Evolutionary conservation across 2,888 invertebrate genomes (phyloP).

Genomic region (Euproctis similis): DNA sequence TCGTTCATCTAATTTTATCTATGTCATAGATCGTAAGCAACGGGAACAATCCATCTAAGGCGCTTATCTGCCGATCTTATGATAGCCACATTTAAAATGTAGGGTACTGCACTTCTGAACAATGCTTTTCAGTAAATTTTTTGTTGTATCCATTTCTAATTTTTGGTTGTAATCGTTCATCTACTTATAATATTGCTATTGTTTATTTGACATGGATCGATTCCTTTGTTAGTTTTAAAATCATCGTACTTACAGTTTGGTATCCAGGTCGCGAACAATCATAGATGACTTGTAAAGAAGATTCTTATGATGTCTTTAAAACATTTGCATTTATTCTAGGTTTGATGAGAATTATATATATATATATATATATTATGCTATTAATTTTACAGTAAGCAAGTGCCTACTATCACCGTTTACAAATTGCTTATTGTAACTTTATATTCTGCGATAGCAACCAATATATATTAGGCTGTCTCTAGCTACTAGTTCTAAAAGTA

Average conservation of each 20-base stretch:
- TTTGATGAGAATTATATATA: no score
- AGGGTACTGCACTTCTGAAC: conserved; percentile 40
- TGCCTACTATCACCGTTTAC: no score
- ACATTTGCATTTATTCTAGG: no score
- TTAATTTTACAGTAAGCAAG: no score
- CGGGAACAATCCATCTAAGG: conserved; percentile 40
- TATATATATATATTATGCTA: no score
- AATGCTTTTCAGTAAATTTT: conserved; percentile 35
- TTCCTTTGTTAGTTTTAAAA: conserved; percentile 38
- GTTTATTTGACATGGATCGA: conserved; percentile 39
- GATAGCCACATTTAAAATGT: conserved; percentile 42
- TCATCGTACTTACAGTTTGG: conserved; percentile 28
- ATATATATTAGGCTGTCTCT: no score
- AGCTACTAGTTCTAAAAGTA: no score
- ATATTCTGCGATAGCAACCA: no score
- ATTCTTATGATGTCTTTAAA: conserved; percentile 20
- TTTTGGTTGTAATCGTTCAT: conserved; percentile 30
- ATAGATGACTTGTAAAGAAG: conserved; percentile 27
- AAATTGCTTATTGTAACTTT: no score
- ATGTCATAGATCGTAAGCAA: conserved; percentile 49
- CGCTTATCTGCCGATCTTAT: conserved; percentile 40
- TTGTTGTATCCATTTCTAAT: conserved; percentile 30
- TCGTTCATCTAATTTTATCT: conserved; percentile 47
- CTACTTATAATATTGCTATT: conserved; percentile 34
- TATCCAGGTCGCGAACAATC: conserved; percentile 37